Evolutionary conservation across 2,797 vertebrate genomes (phyloP), one percentile per base, ranked within the genome.

Genomic region (Hapalemur alaotrensis): DNA sequence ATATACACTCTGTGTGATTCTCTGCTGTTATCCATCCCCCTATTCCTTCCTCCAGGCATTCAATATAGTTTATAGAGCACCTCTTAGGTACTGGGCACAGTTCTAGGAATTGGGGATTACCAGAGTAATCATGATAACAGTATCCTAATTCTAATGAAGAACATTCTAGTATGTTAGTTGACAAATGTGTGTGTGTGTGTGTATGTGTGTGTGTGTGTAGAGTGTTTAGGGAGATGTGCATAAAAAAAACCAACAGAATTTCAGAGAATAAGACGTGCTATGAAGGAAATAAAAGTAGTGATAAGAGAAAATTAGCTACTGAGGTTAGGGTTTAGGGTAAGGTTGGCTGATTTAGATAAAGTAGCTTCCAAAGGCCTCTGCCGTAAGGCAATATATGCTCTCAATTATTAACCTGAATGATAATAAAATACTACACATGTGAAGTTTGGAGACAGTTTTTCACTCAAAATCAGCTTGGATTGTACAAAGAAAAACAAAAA

Each of bases 1-100:
- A n/a, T 57, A 30, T 61, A 76, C 3, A 91, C 1, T 86, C 14
- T 38, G 22, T 46, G 80, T 73, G 22, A 76, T 35, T 92, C 38
- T 93, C 43, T 79, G 20, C 23, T 85, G 94, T 93, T 94, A 91
- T 91, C 20, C 65, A 75, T 84, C 86, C 48, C 46, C 92, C 78
- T 89, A 48, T 73, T 88, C 13, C 75, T 65, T 83, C 69, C 57
- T 82, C 95, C n/a, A 72, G 7, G 69, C 17, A 87, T 52, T 95
- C 54, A 84, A 5, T 25, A 41, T 43, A 92, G 25, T 67, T 95
- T 89, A 63, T 73, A 73, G 54, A 91, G 75, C 1, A 84, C 6
- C 23, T 50, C 52, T 65, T 65, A 65, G 63, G 63, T 65, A 18
- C 63, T n/a, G 4, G n/a, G 2, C 41, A 86, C 28, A 61, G 14